These are phyloP conservation scores for Hypselothyrea guttata DNA, from an alignment of 2,888 invertebrate species.

Conservation along the genomic window DNA sequence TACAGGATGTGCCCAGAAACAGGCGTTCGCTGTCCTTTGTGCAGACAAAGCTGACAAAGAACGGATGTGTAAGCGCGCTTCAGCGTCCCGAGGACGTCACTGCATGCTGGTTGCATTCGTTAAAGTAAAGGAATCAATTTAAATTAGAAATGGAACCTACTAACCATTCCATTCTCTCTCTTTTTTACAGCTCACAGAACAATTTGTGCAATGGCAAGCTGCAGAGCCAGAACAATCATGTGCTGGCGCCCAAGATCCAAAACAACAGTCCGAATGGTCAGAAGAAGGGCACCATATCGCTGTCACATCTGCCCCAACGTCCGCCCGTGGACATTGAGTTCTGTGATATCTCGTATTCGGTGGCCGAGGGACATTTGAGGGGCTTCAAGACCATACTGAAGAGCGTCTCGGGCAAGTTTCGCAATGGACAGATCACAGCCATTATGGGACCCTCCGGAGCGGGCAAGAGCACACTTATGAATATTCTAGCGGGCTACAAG, in stretches of 20 bases:
- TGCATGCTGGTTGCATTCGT: conserved; percentile 57
- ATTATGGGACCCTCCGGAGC: conserved; percentile 97
- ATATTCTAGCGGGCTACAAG: conserved; percentile 94
- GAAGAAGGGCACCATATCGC: conserved; percentile 88
- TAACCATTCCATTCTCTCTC: not conserved
- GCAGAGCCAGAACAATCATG: conserved; percentile 81
- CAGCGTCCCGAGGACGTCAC: conserved; percentile 48
- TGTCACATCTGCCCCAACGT: conserved; percentile 92
- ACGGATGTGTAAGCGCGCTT: conserved; percentile 74
- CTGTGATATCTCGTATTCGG: conserved; percentile 92
- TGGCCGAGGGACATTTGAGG: conserved; percentile 90
- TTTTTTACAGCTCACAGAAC: conserved; percentile 86
- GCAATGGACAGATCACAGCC: conserved; percentile 95
- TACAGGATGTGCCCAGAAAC: conserved; percentile 45
- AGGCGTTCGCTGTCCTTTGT: conserved; percentile 70
- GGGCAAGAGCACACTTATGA: conserved; percentile 92
- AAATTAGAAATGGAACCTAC: too few species aligned
- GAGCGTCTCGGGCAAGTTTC: conserved; percentile 93
- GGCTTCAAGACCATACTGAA: conserved; percentile 94
- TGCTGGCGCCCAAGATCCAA: conserved; percentile 87
- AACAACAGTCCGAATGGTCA: conserved; percentile 86
- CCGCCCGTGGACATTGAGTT: conserved; percentile 96
- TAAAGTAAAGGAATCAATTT: conserved; percentile 58
- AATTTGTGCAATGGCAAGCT: conserved; percentile 88
- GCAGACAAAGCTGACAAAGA: conserved; percentile 76